Conservation (phyloP, 2,888 invertebrate species). For the Galerucella pusilla region DNA sequence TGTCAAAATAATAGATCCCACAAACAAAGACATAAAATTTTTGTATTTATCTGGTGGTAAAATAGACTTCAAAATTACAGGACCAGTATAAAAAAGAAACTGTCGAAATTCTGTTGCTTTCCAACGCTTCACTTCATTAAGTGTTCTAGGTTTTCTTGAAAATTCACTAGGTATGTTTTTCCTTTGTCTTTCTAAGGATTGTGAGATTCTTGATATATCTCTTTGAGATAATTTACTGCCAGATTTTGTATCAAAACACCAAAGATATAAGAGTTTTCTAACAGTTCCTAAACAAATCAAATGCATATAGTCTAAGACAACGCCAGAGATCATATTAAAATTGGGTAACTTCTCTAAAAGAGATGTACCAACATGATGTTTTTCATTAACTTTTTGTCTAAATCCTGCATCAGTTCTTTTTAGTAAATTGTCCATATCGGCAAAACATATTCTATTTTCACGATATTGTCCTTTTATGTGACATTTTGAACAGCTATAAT, state of each 20-base stretch:
- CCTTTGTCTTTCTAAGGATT: too few species aligned
- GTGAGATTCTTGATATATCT: background rate
- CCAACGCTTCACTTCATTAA: too few species aligned
- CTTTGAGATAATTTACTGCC: constrained; percentile 29
- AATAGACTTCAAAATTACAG: constrained; percentile 27
- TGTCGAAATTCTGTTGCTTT: constrained; percentile 25
- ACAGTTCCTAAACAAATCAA: background rate
- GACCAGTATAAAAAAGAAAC: constrained; percentile 28
- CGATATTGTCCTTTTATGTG: constrained; percentile 33
- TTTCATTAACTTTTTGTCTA: constrained; percentile 14
- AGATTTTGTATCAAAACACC: constrained; percentile 36
- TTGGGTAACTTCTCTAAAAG: constrained; percentile 23
- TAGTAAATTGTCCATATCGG: constrained; percentile 20
- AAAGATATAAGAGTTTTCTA: background rate
- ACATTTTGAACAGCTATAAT: constrained; percentile 36
- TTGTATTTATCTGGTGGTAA: constrained; percentile 3
- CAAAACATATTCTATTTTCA: constrained; percentile 35
- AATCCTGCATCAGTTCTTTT: constrained; percentile 31
- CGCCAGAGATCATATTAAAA: background rate
- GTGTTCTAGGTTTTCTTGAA: too few species aligned
- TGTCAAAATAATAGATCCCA: constrained; percentile 41
- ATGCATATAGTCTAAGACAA: constrained; percentile 39
- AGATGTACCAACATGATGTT: constrained; percentile 32
- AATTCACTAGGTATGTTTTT: too few species aligned
- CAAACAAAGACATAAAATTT: constrained; percentile 45